Evolutionary conservation across 2,113 vertebrate species (phyloP).

Genomic region (Eclectus roratus): DNA sequence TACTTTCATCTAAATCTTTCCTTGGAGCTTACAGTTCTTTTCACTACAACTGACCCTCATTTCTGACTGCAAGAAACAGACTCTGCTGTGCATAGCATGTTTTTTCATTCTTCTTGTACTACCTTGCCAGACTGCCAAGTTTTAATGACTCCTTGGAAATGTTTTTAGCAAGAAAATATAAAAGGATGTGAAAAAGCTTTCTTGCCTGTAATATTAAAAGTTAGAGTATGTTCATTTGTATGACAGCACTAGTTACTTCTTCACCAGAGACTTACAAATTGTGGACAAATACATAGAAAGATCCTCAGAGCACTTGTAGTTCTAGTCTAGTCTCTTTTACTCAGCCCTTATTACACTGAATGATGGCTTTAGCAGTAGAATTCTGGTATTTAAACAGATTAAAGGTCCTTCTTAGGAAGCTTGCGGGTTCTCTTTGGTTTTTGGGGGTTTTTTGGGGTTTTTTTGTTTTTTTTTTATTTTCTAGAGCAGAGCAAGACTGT

Average conservation of each 20-base stretch:
- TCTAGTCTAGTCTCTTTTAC: background rate
- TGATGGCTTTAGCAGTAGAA: background rate
- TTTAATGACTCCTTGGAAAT: background rate
- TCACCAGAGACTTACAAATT: background rate
- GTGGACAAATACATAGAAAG: background rate
- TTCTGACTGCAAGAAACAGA: background rate
- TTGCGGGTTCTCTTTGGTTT: no score
- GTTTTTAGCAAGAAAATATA: background rate
- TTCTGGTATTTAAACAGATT: background rate
- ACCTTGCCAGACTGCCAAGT: background rate
- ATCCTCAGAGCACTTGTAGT: background rate
- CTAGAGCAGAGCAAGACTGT: background rate
- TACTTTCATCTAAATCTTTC: background rate
- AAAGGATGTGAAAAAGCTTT: background rate
- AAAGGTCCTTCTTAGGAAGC: background rate
- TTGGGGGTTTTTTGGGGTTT: no score
- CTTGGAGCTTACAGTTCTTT: background rate
- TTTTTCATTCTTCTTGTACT: background rate
- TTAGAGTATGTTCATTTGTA: background rate
- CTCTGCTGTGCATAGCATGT: background rate
- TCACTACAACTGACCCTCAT: background rate
- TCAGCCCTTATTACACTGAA: background rate
- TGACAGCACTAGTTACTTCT: background rate
- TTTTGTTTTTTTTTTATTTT: background rate
- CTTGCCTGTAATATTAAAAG: background rate